phyloP scores from a whole-genome alignment of 2,113 vertebrate genomes.

The Laterallus jamaicensis region DNA sequence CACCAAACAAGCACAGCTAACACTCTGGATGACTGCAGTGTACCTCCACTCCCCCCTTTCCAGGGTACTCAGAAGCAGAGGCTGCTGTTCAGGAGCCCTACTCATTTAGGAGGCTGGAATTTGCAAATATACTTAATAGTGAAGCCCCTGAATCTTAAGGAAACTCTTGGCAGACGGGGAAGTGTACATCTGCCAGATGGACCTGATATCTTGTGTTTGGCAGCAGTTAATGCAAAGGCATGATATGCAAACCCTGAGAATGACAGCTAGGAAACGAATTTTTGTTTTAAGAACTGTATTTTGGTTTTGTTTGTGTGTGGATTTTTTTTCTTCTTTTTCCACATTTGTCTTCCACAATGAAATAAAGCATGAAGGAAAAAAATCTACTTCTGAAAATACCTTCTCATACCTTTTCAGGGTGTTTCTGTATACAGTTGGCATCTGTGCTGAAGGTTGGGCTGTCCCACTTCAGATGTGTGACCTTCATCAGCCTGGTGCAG shows the following conservation, averaged over 20 bases:
- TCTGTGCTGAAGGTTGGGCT: conserved; percentile 6
- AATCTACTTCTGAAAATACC: not conserved
- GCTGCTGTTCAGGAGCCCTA: not conserved
- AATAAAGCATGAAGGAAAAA: not conserved
- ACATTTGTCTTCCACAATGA: fast-evolving
- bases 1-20: not conserved
- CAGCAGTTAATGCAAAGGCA: not conserved
- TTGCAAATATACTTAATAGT: conserved; percentile 6
- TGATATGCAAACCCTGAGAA: not conserved
- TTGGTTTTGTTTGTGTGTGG: not conserved
- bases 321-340: not conserved
- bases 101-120: conserved; percentile 39
- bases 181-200: conserved; percentile 35
- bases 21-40: not conserved
- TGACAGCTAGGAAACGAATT: not conserved
- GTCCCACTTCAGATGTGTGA: conserved; percentile 1
- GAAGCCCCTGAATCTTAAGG: conserved; percentile 22
- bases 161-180: not conserved
- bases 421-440: not conserved
- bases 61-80: not conserved
- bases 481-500: not conserved
- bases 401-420: not conserved
- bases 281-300: not conserved
- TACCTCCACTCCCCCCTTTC: not conserved
- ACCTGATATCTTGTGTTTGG: conserved; percentile 31